phyloP scores from a whole-genome alignment of 2,888 invertebrate genomes.

The Pheosia gnoma region DNA sequence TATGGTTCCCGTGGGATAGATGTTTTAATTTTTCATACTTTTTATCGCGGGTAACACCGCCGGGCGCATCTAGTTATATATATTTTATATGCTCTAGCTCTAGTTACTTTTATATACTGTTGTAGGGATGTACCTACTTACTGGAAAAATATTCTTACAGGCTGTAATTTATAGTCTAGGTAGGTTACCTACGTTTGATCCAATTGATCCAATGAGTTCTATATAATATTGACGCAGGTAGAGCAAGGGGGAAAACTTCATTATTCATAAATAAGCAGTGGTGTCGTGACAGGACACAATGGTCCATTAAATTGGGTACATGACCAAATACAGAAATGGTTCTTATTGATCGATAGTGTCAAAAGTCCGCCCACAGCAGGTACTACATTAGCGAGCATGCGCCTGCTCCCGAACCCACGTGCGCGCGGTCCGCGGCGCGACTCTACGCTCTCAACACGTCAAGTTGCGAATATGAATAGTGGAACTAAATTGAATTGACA shows the following conservation, averaged over 20 bases:
- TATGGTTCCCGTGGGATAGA: too few relatives aligned
- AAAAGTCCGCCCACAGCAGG: slow-evolving; percentile 48
- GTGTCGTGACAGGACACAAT: slow-evolving; percentile 40
- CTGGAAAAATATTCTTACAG: too few relatives aligned
- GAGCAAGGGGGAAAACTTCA: neutral
- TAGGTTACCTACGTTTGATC: too few relatives aligned
- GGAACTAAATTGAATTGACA: slow-evolving; percentile 17
- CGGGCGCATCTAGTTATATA: too few relatives aligned
- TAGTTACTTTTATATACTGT: too few relatives aligned
- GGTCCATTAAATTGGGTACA: slow-evolving; percentile 46
- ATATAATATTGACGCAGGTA: neutral
- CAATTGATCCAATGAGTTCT: too few relatives aligned
- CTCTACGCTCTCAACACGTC: neutral
- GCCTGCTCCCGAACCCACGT: slow-evolving; percentile 50
- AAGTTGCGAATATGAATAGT: slow-evolving; percentile 14
- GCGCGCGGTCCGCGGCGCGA: slow-evolving; percentile 36
- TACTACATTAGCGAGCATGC: slow-evolving; percentile 31
- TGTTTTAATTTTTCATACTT: too few relatives aligned
- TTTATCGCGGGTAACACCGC: too few relatives aligned
- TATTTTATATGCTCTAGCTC: too few relatives aligned
- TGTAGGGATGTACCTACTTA: too few relatives aligned
- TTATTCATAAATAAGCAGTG: neutral
- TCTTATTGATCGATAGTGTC: slow-evolving; percentile 60
- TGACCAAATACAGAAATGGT: slow-evolving; percentile 48
- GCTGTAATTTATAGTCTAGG: too few relatives aligned